These are phyloP conservation scores for Anadara kagoshimensis DNA, from an alignment of 1,140 invertebrate species.

Conservation along the genomic window DNA sequence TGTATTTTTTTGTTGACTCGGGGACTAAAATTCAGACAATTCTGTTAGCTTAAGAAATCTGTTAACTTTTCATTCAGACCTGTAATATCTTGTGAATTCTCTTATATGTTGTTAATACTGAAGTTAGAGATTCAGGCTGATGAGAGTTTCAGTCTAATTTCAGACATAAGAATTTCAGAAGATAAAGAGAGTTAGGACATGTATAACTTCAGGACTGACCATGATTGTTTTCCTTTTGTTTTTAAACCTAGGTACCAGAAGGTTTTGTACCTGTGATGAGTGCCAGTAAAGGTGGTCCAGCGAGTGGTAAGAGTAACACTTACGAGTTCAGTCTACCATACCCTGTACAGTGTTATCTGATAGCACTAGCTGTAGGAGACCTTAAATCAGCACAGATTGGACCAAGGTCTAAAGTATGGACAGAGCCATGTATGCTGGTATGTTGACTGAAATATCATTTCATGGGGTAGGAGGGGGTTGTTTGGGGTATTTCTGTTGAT, in stretches of 20 bases:
- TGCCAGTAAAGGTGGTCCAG: constrained; percentile 76
- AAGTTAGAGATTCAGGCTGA: no score
- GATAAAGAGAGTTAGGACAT: no score
- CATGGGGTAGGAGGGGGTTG: neutral
- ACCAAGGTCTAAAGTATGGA: constrained; percentile 88
- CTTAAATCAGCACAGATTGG: constrained; percentile 82
- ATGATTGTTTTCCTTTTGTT: constrained; percentile 4
- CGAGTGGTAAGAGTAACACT: constrained; percentile 80
- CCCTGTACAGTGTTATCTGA: constrained; percentile 77
- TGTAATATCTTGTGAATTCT: no score
- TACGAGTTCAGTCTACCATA: constrained; percentile 84
- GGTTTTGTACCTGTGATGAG: constrained; percentile 89
- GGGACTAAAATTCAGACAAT: no score
- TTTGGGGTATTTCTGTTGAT: neutral
- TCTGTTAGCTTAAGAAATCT: no score
- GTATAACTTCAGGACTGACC: no score
- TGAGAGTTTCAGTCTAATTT: no score
- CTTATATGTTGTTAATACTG: no score
- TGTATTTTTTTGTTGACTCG: no score
- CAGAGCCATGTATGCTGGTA: constrained; percentile 77
- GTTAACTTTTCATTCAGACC: no score
- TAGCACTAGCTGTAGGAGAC: constrained; percentile 90
- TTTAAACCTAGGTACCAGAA: constrained; percentile 45
- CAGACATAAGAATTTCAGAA: no score
- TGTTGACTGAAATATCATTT: neutral